Evolutionary conservation across 2,888 invertebrate genomes (phyloP), one percentile per base, ranked within the genome.

Genomic region (Linnaemya vulpina): DNA sequence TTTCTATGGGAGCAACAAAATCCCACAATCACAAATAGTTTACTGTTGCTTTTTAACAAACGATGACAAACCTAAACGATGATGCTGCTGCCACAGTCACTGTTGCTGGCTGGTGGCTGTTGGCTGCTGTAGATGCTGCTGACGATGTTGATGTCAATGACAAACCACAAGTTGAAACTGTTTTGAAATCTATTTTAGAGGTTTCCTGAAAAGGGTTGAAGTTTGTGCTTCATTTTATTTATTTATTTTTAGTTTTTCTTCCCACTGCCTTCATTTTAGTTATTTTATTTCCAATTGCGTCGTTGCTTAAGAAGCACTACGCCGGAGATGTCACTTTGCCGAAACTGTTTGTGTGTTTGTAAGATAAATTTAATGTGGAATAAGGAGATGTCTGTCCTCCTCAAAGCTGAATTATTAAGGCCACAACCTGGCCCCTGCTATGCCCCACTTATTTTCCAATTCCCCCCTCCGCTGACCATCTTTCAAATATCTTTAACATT

Each of bases 101-200:
- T 46, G 35, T 8, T 60, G 46, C 53, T 49, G 73, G 9, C 35
- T n/a, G n/a, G 11, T 17, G 2, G 4, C 5, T 65, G 65, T 8
- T 40, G 53, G 20, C 2, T 10, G 43, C 25, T 58, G 43, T 10
- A 20, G 65, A 22, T 20, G 75, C 49, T 20, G 46, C 38, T 60
- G 67, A 40, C 30, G 58, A 60, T 73, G 83, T 49, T 78, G 83
- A 55, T 70, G 83, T 68, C 53, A 74, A 55, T 74, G 68, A 78
- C 80, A 84, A 84, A 49, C 76, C 76, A 79, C 76, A 84, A 82
- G 85, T 76, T 85, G 58, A 85, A 85, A 77, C 71, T 71, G 76
- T 77, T 76, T 75, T 77, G 67, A 77, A 84, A 84, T 81, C 80
- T 73, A 81, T 84, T 84, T 84, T 46, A 80, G 71, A 55, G 73